Percentiles rank a stretch among this genome's conserved stretches.
phyloP scores from a whole-genome alignment of 2,888 invertebrate species.

The Nephrotoma flavescens region DNA sequence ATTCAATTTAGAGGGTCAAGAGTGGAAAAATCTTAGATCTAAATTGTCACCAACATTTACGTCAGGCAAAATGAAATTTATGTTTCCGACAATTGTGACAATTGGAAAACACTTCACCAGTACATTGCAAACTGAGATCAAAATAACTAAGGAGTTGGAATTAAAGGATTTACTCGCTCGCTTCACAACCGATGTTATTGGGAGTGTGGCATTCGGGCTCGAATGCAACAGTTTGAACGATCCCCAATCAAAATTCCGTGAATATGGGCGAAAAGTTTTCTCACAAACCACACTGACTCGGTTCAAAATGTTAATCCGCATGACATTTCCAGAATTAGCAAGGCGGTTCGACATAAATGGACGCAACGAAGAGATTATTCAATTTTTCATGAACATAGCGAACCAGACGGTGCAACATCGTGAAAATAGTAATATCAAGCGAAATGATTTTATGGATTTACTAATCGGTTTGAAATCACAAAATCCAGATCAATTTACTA shows the following conservation, averaged over 20 bases:
- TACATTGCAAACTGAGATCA: slow-evolving; percentile 11
- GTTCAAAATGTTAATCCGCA: slow-evolving; percentile 13
- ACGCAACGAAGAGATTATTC: slow-evolving; percentile 19
- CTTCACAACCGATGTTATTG: slow-evolving; percentile 36
- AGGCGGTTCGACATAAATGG: slow-evolving; percentile 16
- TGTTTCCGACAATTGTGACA: slow-evolving; percentile 26
- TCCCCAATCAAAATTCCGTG: slow-evolving; percentile 25
- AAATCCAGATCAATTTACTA: not conserved
- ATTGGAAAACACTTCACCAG: slow-evolving; percentile 19
- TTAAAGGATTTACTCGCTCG: slow-evolving; percentile 30
- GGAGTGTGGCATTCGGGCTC: slow-evolving; percentile 34
- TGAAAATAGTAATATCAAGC: slow-evolving; percentile 30
- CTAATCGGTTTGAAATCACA: slow-evolving; percentile 19
- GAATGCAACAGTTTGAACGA: slow-evolving; percentile 31
- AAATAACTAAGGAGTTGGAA: slow-evolving; percentile 22
- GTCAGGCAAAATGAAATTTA: slow-evolving; percentile 34
- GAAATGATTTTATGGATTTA: slow-evolving; percentile 40
- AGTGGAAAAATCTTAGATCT: slow-evolving; percentile 33
- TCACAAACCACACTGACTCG: slow-evolving; percentile 6
- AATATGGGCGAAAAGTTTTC: slow-evolving; percentile 17
- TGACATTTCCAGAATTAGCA: slow-evolving; percentile 13
- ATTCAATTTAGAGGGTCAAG: slow-evolving; percentile 24
- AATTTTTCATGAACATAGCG: slow-evolving; percentile 36
- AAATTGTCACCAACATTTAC: slow-evolving; percentile 35
- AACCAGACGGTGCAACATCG: slow-evolving; percentile 34